Conservation (phyloP, 2,113 vertebrate genomes). For the Actenoides hombroni region DNA sequence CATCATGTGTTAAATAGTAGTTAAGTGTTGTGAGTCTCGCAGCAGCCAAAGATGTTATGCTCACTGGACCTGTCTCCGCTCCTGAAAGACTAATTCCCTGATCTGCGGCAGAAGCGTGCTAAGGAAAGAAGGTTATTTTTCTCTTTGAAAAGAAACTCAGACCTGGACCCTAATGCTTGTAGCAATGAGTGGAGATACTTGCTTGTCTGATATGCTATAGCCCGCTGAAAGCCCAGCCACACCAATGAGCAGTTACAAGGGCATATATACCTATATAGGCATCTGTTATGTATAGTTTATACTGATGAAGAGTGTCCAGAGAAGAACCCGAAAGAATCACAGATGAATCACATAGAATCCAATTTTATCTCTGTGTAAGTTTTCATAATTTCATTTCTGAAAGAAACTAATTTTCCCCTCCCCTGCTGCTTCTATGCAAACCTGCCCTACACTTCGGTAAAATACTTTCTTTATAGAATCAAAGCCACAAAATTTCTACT, state of each 20-base stretch:
- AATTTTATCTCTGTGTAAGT: not conserved
- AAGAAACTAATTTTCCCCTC: not conserved
- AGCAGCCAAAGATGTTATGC: not conserved
- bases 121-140: not conserved
- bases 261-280: not conserved
- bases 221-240: not conserved
- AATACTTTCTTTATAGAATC: not conserved
- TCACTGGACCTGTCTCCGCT: not conserved
- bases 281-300: not conserved
- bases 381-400: not conserved
- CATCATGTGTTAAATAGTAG: not conserved
- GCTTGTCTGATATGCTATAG: not conserved
- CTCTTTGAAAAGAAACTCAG: not conserved
- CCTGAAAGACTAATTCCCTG: not conserved
- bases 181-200: not conserved
- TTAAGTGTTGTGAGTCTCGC: not conserved
- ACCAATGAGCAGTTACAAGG: not conserved
- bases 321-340: not conserved
- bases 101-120: not conserved
- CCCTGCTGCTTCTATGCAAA: not conserved
- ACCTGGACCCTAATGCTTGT: not conserved
- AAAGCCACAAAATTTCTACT: not conserved
- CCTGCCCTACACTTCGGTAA: not conserved
- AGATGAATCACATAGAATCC: not conserved
- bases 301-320: not conserved